Evolutionary conservation across 2,797 vertebrate genomes (phyloP).

Genomic region (Staurois parvus): DNA sequence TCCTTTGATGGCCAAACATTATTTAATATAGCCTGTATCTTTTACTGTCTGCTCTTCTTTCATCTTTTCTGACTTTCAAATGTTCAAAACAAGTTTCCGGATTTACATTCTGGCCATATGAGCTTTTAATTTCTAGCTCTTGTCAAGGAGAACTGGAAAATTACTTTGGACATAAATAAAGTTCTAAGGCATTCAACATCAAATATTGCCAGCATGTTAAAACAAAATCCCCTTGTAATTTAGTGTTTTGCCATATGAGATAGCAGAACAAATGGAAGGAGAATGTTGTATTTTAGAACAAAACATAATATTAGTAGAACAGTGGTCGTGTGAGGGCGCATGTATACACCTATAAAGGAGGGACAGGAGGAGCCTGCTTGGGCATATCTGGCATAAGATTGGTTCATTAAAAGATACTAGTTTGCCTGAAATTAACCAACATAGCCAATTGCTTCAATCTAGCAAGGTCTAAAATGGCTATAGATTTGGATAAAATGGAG

Average conservation of each 20-base stretch:
- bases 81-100: slow-evolving; percentile 3
- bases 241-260: not conserved
- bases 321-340: not conserved
- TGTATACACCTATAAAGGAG: not conserved
- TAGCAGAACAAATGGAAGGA: not conserved
- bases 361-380: too few species aligned
- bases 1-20: slow-evolving; percentile 41
- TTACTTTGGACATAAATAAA: slow-evolving; percentile 34
- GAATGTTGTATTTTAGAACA: not conserved
- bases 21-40: slow-evolving; percentile 25
- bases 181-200: slow-evolving; percentile 35
- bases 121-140: slow-evolving; percentile 9
- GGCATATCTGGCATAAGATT: too few species aligned
- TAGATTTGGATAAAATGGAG: too few species aligned
- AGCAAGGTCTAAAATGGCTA: too few species aligned
- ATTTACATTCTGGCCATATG: slow-evolving; percentile 33
- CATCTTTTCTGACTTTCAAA: slow-evolving; percentile 11
- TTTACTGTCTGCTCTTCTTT: slow-evolving; percentile 14
- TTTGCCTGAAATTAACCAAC: too few species aligned
- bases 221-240: slow-evolving; percentile 8
- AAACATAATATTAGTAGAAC: slow-evolving; percentile 1
- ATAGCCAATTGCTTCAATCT: too few species aligned
- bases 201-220: slow-evolving; percentile 21
- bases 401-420: too few species aligned
- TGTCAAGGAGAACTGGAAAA: slow-evolving; percentile 22